These are phyloP conservation scores for Mesocentrotus franciscanus DNA, from an alignment of 53 echinoderm and acorn worm genomes.

Conservation along the genomic window DNA sequence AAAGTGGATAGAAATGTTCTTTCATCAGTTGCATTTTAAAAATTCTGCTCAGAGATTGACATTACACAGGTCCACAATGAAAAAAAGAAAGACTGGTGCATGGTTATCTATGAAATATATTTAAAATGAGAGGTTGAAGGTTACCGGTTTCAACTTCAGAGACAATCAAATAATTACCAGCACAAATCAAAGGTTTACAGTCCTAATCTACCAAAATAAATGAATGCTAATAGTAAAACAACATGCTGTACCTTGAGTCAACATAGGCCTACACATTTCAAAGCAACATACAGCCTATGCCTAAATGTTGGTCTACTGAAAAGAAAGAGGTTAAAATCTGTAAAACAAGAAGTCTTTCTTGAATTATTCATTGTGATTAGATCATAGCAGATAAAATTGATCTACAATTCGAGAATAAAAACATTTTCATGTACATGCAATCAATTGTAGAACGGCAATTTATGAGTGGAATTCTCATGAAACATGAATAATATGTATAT, in stretches of 20 bases:
- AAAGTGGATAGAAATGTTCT: too few species aligned
- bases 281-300: background rate
- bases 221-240: background rate
- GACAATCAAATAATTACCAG: background rate
- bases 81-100: background rate
- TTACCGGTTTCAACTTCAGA: background rate
- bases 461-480: background rate
- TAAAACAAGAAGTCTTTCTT: too few species aligned
- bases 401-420: too few species aligned
- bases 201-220: too few species aligned
- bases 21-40: background rate
- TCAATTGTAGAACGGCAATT: background rate
- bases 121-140: background rate
- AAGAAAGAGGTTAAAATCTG: too few species aligned
- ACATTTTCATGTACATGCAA: too few species aligned
- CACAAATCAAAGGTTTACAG: background rate
- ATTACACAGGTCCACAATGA: background rate
- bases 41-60: background rate
- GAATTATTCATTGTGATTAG: too few species aligned
- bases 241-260: background rate
- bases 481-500: background rate
- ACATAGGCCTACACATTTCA: background rate
- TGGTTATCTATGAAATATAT: background rate
- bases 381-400: too few species aligned
- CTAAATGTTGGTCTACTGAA: too few species aligned